Base-by-base conservation (phyloP, 2,113 vertebrate species). In the Meleagris gallopavo region DNA sequence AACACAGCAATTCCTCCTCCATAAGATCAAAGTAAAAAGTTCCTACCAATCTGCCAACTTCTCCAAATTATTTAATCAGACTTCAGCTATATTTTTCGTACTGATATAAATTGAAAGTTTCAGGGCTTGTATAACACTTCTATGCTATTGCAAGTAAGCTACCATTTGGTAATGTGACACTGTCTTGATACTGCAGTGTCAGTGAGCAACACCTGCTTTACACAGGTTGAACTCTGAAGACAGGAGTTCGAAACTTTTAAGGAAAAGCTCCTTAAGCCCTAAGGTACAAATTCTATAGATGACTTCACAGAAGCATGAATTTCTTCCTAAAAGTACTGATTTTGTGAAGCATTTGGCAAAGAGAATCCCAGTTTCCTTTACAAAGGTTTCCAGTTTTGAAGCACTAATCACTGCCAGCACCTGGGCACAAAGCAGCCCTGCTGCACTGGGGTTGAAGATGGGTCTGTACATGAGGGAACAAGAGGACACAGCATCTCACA, bases 231-330 rank as follows among this genome's bases (percentile, higher is more conserved):
- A 38, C 69, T 58, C 24, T 13, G 27, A 24, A 43, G 36, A 17
- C 40, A n/a, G 6, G 18, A 72, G 5, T 10, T 10, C 67, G 0
- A 1, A 36, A 40, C 3, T 1, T 16, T 17, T 74, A 1, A 45
- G 58, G 14, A 43, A 58, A 62, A 54, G 5, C 7, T n/a, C 14
- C 6, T 50, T 41, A 36, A 50, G 15, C 25, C 38, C 22, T 18
- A 55, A 60, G 17, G 57, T 8, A 36, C 21, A 29, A 38, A 34
- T 2, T 1, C 52, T 67, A 12, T 0, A 27, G 12, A 15, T 5
- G 21, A 20, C 16, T 50, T 52, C 38, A 58, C 14, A 5, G 7
- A 76, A 58, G 30, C 27, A 29, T 30, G 1, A 4, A 55, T 58
- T 67, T 41, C 43, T 36, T 6, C 0, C 38, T 22, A 32, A 13